Percentiles rank a stretch among this genome's conserved stretches.
These are phyloP conservation scores for Drosophila engyochracea DNA, from an alignment of 2,888 invertebrate species.

Conservation along the genomic window DNA sequence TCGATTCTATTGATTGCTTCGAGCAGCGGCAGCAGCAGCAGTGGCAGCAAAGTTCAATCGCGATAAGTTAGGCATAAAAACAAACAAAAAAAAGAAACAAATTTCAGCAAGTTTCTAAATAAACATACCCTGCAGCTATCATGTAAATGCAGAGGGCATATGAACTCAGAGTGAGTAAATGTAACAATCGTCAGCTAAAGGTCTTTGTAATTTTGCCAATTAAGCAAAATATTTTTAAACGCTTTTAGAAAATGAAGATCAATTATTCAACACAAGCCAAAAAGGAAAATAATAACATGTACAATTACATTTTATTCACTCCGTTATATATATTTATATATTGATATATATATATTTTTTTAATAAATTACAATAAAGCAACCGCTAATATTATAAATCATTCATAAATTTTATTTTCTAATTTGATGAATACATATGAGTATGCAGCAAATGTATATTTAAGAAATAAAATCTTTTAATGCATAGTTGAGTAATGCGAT, in stretches of 20 bases:
- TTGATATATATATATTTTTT: background rate
- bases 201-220: background rate
- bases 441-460: background rate
- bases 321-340: too few relatives aligned
- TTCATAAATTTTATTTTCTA: background rate
- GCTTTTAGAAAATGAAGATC: background rate
- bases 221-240: background rate
- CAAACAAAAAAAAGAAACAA: conserved; percentile 14
- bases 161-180: conserved; percentile 46
- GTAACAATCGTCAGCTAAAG: conserved; percentile 29
- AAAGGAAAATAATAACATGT: background rate
- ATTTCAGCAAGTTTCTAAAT: conserved; percentile 47
- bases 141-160: conserved; percentile 65
- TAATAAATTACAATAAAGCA: background rate
- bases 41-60: conserved; percentile 77
- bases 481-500: conserved; percentile 4
- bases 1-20: conserved; percentile 64
- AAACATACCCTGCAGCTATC: conserved; percentile 71
- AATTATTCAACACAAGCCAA: background rate
- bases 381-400: background rate
- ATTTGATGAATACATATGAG: background rate
- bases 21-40: conserved; percentile 46
- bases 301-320: background rate
- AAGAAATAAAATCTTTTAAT: background rate
- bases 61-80: conserved; percentile 53